Evolutionary conservation across 2,797 vertebrate species (phyloP).

Genomic region (Sebastes oblongus): DNA sequence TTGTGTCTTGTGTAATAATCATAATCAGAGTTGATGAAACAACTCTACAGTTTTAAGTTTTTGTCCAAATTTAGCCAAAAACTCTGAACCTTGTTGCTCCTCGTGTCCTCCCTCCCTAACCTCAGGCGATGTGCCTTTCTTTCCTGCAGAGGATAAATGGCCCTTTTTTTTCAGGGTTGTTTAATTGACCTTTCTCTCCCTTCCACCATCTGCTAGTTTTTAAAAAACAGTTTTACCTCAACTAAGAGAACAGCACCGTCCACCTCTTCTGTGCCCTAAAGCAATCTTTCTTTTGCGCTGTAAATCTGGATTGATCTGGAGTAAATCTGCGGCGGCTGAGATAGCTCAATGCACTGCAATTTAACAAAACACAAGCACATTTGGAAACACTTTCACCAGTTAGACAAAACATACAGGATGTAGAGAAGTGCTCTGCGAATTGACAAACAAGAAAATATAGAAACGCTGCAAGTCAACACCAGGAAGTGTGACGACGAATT

Average conservation of each 20-base stretch:
- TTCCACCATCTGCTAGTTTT: conserved; percentile 8
- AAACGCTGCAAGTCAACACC: too few species aligned
- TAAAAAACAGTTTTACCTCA: neutral
- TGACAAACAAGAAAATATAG: neutral
- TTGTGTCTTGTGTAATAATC: neutral
- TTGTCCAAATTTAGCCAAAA: neutral
- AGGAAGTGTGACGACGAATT: too few species aligned
- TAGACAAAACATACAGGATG: neutral
- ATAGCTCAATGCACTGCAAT: neutral
- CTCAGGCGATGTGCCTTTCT: neutral
- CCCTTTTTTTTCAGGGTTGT: neutral
- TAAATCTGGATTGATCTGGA: neutral
- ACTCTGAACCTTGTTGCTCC: neutral
- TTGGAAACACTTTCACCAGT: neutral
- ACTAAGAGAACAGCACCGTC: neutral
- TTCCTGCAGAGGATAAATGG: neutral
- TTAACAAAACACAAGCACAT: neutral
- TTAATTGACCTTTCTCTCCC: conserved; percentile 1
- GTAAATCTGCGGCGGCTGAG: neutral
- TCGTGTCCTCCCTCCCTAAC: neutral
- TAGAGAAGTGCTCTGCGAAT: neutral
- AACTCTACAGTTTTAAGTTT: neutral
- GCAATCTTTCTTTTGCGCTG: neutral
- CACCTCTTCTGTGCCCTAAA: neutral
- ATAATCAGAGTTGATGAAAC: neutral